Base-by-base conservation (phyloP, 2,888 invertebrate species). In the Schizotus pectinicornis region DNA sequence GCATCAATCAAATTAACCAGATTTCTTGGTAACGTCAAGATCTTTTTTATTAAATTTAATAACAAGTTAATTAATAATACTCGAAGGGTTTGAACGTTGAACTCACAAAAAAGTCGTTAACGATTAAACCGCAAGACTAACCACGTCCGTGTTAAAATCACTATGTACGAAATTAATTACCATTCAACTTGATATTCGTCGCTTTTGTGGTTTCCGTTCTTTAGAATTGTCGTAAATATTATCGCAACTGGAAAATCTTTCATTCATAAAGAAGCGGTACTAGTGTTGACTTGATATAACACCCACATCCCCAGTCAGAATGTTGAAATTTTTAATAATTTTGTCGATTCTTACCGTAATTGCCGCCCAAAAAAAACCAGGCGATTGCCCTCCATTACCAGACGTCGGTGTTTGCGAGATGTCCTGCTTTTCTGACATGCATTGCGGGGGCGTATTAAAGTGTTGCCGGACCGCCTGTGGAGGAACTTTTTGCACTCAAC, bases 401-500 rank as follows among this genome's bases (percentile, higher is more conserved):
- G 36, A 57, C 9, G 48, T 52, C 9, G 57, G 57, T 11, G 35
- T 57, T 1, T 57, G 57, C 42, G 48, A 52, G n/a, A 31, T 52
- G 6, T 46, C 46, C 8, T 57, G 57, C 47, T 57, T 42, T 32
- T 30, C 39, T 31, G 57, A 57, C 35, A 33, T 8, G 8, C 52
- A 57, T 34, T 57, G 57, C 35, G 32, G n/a, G 13, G 52, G 57
- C 7, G 8, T 33, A 11, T 52, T 47, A 8, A 57, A 57, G 9
- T 57, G 57, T 31, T 57, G 57, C 30, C 47, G 36, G 8, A 57
- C 57, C 1, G 47, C 57, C 6, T 57, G 57, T 11, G 57, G 57
- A 6, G 57, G 57, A 9, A 57, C 57, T 8, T 52, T 57, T 12
- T 57, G 57, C 11, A 37, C 42, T 1, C 9, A 31, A 31, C 47